A percentile compares a stretch with the other conserved stretches of the same genome.
Evolutionary conservation across 2,797 vertebrate species (phyloP).

Genomic region (Etheostoma perlongum): DNA sequence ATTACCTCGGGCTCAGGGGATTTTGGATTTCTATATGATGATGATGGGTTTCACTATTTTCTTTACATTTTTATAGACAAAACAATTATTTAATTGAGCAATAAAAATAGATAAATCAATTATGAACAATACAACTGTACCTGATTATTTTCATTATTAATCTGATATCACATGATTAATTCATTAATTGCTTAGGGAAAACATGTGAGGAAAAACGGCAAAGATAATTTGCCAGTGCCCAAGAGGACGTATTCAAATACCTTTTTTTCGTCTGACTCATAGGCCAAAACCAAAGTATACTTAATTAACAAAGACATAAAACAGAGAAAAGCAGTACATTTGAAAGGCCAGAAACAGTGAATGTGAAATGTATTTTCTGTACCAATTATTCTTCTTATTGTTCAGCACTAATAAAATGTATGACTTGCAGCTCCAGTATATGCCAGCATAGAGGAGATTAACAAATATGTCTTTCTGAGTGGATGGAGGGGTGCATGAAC

Average conservation of each 20-base stretch:
- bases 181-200: background rate
- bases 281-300: background rate
- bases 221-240: background rate
- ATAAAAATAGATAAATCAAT: background rate
- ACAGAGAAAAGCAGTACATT: background rate
- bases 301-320: background rate
- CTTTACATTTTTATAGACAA: background rate
- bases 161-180: background rate
- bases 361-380: background rate
- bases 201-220: background rate
- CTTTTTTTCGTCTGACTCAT: background rate
- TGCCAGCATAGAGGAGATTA: background rate
- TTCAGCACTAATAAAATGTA: background rate
- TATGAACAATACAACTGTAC: background rate
- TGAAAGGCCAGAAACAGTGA: background rate
- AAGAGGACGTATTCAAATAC: background rate
- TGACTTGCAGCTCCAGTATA: background rate
- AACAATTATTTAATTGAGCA: background rate
- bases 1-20: background rate
- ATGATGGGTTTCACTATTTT: background rate
- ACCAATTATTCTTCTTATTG: background rate
- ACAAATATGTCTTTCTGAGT: slow-evolving; percentile 5
- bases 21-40: too few relatives aligned
- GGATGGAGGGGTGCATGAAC: background rate
- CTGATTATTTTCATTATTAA: background rate